Evolutionary conservation across 1,140 invertebrate genomes (phyloP), one percentile per base, ranked within the genome.

Genomic region (Patella vulgata): DNA sequence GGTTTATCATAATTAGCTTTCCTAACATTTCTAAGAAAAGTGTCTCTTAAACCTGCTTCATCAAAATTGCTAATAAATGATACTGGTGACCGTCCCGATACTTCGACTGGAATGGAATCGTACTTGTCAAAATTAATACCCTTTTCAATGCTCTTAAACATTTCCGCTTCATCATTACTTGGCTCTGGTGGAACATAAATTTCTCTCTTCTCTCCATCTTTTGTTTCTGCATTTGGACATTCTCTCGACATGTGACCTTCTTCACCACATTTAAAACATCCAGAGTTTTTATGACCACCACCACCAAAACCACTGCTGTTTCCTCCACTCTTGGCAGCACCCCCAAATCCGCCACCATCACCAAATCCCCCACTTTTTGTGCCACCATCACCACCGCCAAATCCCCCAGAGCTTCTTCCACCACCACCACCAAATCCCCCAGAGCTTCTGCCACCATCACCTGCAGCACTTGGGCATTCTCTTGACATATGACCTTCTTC

Each of bases 51-150:
- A 17, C 88, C 88, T 0, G 91, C 87, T 8, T 88, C 85, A 23
- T 91, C 88, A 82, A 98, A 98, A 28, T 74, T 86, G 0, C 85
- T 79, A 17, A 95, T 90, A 0, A 88, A 83, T 2, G 51, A 42
- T 0, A 91, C 90, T 5, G 88, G 75, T 79, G 91, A 88, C 17
- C 92, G 91, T 55, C 87, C 88, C 55, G 78, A 75, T 54, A 95
- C 91, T 73, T 92, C 90, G 0, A 95, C 91, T 55, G 90, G 88
- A 68, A 97, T 95, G 2, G 89, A 83, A 59, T 95, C 90, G 75
- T 94, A 96, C 69, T 94, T 93, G 33, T 90, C 87, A 81, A 98
- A 97, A 81, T 98, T 96, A 8, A 95, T 94, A 0, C 95, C 95
- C 8, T 87, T 87, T 2, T 88, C 86, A 8, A 93, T 91, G 27